Evolutionary conservation across 2,797 vertebrate genomes (phyloP).

Genomic region (Poecilia picta): DNA sequence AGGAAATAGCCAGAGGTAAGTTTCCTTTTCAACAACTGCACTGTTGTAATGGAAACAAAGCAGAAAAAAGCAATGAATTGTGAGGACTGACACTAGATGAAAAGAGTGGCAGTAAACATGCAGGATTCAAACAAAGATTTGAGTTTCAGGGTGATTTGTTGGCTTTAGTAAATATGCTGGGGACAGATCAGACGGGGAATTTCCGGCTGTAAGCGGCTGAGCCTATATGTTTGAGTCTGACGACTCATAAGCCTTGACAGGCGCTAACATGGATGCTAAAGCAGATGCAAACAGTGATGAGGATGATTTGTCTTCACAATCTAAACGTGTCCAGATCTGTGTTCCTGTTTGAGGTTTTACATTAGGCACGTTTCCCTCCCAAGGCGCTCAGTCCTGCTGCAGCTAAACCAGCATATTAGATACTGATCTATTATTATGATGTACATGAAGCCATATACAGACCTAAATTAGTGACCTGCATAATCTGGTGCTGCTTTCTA

Average conservation of each 20-base stretch:
- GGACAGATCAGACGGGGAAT: background rate
- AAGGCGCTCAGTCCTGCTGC: background rate
- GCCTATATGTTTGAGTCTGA: background rate
- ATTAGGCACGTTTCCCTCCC: background rate
- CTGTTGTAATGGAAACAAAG: background rate
- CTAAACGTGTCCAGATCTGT: background rate
- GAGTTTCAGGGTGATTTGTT: constrained; percentile 2
- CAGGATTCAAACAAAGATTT: background rate
- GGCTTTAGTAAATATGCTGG: background rate
- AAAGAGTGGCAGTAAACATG: background rate
- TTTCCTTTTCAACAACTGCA: constrained; percentile 1
- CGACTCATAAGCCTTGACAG: background rate
- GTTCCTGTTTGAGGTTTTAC: constrained; percentile 4
- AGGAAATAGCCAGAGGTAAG: background rate
- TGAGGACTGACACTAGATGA: background rate
- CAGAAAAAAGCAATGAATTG: background rate
- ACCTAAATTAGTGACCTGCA: background rate
- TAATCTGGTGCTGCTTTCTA: background rate
- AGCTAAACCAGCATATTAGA: background rate
- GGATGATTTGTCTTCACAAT: background rate
- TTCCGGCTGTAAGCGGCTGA: background rate
- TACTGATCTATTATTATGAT: background rate
- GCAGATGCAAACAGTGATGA: background rate
- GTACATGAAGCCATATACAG: background rate
- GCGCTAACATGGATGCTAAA: background rate